Conservation (phyloP, 2,888 invertebrate species). For the Sphinx pinastri region DNA sequence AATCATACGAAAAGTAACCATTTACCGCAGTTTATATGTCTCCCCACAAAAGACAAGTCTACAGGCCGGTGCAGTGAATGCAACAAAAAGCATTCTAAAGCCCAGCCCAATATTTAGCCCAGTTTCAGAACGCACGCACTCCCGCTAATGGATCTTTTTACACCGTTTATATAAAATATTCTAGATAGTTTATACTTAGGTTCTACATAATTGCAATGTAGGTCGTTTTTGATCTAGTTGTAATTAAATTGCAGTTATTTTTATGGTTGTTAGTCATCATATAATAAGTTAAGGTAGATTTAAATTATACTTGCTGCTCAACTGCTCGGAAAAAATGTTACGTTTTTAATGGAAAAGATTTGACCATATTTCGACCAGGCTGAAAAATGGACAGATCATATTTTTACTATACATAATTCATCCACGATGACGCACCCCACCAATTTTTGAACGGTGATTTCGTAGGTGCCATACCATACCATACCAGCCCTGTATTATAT, state of each 20-base stretch:
- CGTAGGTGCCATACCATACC: too few relatives aligned
- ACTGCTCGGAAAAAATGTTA: too few relatives aligned
- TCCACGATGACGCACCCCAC: too few relatives aligned
- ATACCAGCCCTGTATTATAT: too few relatives aligned
- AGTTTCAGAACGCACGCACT: slow-evolving; percentile 22
- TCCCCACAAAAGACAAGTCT: slow-evolving; percentile 15
- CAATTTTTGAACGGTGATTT: too few relatives aligned
- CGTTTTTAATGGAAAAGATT: too few relatives aligned
- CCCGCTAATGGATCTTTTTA: slow-evolving; percentile 8
- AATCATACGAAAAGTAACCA: not conserved
- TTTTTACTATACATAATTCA: too few relatives aligned
- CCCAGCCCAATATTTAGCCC: slow-evolving; percentile 23
- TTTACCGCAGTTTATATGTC: slow-evolving; percentile 3
- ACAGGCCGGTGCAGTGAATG: slow-evolving; percentile 3
- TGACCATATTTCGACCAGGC: too few relatives aligned
- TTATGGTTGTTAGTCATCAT: not conserved
- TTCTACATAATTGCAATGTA: not conserved
- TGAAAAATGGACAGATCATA: too few relatives aligned
- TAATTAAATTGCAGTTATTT: not conserved
- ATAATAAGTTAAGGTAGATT: too few relatives aligned
- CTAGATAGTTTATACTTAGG: not conserved
- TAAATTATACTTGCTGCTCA: too few relatives aligned
- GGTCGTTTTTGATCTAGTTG: not conserved
- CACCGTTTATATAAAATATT: not conserved
- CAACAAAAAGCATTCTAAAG: slow-evolving; percentile 18